Base-by-base conservation (phyloP, 2,888 invertebrate genomes). In the Glomeris marginata region DNA sequence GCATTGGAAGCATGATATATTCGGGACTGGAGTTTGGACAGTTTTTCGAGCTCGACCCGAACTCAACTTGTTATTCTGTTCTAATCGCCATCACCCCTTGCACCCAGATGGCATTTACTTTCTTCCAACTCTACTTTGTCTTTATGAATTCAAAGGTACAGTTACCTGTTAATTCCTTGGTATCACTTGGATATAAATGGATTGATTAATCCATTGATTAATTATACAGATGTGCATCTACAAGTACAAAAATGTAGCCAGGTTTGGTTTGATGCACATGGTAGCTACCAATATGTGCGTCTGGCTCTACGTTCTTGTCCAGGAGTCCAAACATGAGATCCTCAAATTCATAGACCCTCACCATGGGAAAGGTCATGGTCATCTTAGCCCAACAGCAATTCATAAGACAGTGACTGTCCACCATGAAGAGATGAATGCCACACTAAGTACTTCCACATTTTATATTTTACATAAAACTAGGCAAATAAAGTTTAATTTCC, bases 241-340 rank as follows among this genome's bases (percentile, higher is more conserved):
- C 50, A 60, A 61, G 41, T 60, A 60, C 46, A 54, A 58, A 53
- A 63, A 64, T 22, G 77, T 91, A 52, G 92, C 94, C 1, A 76
- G 92, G 55, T 92, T 97, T 62, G 97, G 97, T 1, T 73, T 95
- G 52, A 95, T 97, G 95, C 97, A 97, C 67, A 90, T 97, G 88
- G 86, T 97, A 51, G 95, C 94, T 21, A 94, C 95, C 11, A 97
- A 97, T 70, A 71, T 97, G 46, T 94, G 94, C 58, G 92, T 95
- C 16, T 97, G 97, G 97, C 42, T 50, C 2, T 85, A 88, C 64
- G 91, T 91, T 1, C 74, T 94, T 22, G 84, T 94, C 2, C 86
- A 90, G 68, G 94, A 95, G 70, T 92, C 92, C 0, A 87, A 92
- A 65, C 92, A 91, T 66, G 91, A 92, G 69, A 88, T 92, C 57